Percentiles rank a stretch among this genome's conserved stretches.
phyloP scores from a whole-genome alignment of 2,888 invertebrate genomes.

The Asteroscopus sphinx region DNA sequence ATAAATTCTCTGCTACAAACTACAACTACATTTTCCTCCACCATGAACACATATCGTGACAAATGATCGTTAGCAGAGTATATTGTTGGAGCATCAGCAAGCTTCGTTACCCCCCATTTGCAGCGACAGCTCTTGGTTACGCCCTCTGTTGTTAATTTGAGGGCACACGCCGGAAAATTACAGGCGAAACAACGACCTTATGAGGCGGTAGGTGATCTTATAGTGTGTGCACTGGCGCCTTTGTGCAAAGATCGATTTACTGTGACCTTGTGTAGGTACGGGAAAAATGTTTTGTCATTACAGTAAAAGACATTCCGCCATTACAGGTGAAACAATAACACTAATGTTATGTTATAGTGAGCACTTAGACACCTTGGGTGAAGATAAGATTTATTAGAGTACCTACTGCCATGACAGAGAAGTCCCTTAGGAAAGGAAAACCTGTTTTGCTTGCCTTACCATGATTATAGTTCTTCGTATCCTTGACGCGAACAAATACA shows the following conservation, averaged over 20 bases:
- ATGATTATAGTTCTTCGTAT: too few species aligned
- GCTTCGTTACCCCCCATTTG: constrained; percentile 58
- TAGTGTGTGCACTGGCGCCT: constrained; percentile 3
- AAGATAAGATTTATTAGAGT: too few species aligned
- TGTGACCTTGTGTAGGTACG: constrained; percentile 1
- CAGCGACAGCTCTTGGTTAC: constrained; percentile 59
- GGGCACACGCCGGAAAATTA: constrained; percentile 65
- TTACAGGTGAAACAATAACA: too few species aligned
- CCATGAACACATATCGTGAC: constrained; percentile 25
- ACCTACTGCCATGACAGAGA: too few species aligned
- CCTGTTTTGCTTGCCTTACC: too few species aligned
- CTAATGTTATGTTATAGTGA: too few species aligned
- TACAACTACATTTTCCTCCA: background rate
- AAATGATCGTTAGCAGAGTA: constrained; percentile 31
- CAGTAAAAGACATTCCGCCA: too few species aligned
- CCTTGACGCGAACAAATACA: too few species aligned
- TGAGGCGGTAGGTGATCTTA: constrained; percentile 29
- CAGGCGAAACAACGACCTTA: constrained; percentile 44
- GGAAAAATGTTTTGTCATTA: background rate
- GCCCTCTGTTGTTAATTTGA: constrained; percentile 57
- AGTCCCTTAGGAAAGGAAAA: too few species aligned
- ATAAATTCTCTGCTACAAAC: background rate
- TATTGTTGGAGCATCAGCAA: constrained; percentile 18
- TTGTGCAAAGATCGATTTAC: background rate
- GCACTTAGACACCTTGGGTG: too few species aligned